Evolutionary conservation across 2,113 vertebrate genomes (phyloP), one percentile per base, ranked within the genome.

Genomic region (Gobius niger): DNA sequence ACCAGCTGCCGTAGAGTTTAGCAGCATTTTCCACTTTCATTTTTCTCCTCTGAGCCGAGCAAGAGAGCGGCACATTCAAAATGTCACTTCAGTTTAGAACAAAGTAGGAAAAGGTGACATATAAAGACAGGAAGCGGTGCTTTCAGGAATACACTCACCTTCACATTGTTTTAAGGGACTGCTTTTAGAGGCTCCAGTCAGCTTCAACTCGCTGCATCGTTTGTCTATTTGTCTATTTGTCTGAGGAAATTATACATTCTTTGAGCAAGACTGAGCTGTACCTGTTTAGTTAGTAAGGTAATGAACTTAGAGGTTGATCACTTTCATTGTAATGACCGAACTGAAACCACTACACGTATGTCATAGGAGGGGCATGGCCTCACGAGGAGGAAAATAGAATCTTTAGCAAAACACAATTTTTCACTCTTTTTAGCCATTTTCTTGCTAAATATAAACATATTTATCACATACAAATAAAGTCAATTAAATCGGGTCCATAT

Each of bases 101-200:
- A 60, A 60, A 42, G 40, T 42, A n/a, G 13, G 54, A 60, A 60
- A 60, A 60, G 57, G 57, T 60, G 40, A 60, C 13, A 60, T 15
- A 42, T 15, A 49, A 13, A 42, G 40, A 60, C 6, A n/a, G 34
- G 14, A 42, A n/a, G 57, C 18, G 6, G 52, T 6, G n/a, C 52
- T 49, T 49, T 8, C 12, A 44, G 7, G 42, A 60, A 60, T n/a
- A 42, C 57, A 60, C 40, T 44, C 14, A 10, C 54, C 24, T 14
- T 57, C 19, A 6, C 54, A 12, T 40, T 40, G 54, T 40, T 57
- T 14, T 15, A 57, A 3, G 14, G 12, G 54, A 40, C 24, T 9
- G 11, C 15, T 9, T 7, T 52, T 52, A 1, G 18, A 24, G 9
- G 18, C 4, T 40, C 19, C 8, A 19, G 18, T 54, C 50, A 54